Evolutionary conservation across 1,140 invertebrate genomes (phyloP), one percentile per base, ranked within the genome.

Genomic region (Diabrotica undecimpunctata): DNA sequence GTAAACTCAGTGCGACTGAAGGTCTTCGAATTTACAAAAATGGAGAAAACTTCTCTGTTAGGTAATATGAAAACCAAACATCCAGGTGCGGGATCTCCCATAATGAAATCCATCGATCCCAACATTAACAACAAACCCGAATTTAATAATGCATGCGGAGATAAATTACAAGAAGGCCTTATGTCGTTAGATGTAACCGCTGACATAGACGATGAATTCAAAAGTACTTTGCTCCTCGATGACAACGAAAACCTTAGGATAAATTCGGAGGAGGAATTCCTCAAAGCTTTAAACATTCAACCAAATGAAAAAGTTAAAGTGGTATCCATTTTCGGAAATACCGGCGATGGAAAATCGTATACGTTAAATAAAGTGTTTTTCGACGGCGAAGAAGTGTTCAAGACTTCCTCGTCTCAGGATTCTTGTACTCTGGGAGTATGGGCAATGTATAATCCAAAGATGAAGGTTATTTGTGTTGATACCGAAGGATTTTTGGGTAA

Each of bases 291-390:
- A 35, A 66, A 70, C n/a, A 68, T 75, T 11, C 62, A 70, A 61
- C 62, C 62, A 6, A 67, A 54, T 12, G 67, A 67, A 56, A 70
- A 68, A 55, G 85, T 93, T 2, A 94, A 94, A 81, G 91, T 94
- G 13, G 86, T 94, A 2, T 92, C 92, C 4, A 92, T 95, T 74
- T 92, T 94, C 83, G 93, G 93, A 0, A 94, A 92, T 72, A 93
- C 91, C 2, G 91, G 92, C 0, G 91, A 94, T 81, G 92, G 92
- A 2, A 94, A 94, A 79, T 94, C 91, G 46, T 84, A 90, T 70
- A 92, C 90, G 0, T 76, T 94, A 61, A 95, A 95, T 80, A 84
- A 92, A 69, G 86, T 87, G 11, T 93, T 95, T 74, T 94, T 93
- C 76, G 78, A 84, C 72, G 90, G 90, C 0, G 77, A 84, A 67